Base-by-base conservation (phyloP, 1,140 invertebrate species). In the Goniozus legneri region DNA sequence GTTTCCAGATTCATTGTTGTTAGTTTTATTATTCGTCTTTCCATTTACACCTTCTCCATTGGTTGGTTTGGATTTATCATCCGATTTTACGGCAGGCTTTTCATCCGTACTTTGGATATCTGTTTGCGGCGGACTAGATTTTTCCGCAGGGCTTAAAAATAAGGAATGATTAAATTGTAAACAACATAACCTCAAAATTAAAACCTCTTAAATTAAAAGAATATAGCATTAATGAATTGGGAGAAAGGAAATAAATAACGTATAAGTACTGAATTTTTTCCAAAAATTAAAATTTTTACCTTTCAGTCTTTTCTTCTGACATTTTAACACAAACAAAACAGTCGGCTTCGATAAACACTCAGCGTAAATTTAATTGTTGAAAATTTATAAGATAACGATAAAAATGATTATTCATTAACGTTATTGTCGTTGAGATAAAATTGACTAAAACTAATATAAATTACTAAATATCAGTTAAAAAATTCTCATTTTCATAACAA, bases 301-400 rank as follows among this genome's bases (percentile, higher is more conserved):
- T 56, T 46, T 62, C 58, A 7, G 50, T 31, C 50, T 68, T 69
- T 43, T 69, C 64, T 27, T 69, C 67, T 16, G 60, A 54, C 64
- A 67, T 67, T 44, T 27, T 27, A 10, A 10, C 24, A 6, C 24
- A 4, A 27, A 27, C 10, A 27, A 10, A 27, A 6, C n/a, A n/a
- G n/a, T n/a, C n/a, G n/a, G n/a, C n/a, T n/a, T n/a, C n/a, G n/a
- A n/a, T n/a, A n/a, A n/a, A n/a, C n/a, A n/a, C n/a, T n/a, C n/a
- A n/a, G n/a, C n/a, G n/a, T n/a, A n/a, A n/a, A n/a, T n/a, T n/a
- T n/a, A n/a, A n/a, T n/a, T n/a, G n/a, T n/a, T n/a, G n/a, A n/a
- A n/a, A n/a, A n/a, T n/a, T n/a, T n/a, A n/a, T n/a, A n/a, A n/a
- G n/a, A n/a, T n/a, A n/a, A n/a, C n/a, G n/a, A n/a, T n/a, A n/a